Conservation (phyloP, 2,888 invertebrate species). For the Cephus rjabovi region DNA sequence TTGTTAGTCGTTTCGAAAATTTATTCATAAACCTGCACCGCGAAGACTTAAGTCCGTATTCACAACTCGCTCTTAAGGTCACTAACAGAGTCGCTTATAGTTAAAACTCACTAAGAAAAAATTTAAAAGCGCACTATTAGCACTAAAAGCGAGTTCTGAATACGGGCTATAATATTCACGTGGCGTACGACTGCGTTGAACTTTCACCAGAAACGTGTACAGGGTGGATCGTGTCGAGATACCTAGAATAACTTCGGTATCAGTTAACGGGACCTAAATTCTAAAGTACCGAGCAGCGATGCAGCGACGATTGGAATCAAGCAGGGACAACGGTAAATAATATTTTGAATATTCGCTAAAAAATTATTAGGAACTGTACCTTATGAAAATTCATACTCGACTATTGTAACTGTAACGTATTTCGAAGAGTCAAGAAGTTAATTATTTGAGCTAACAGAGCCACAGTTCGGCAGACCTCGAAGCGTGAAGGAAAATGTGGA, state of each 20-base stretch:
- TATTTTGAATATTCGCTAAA: background rate
- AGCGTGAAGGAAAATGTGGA: background rate
- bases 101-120: no score
- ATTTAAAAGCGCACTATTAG: no score
- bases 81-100: no score
- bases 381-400: background rate
- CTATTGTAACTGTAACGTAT: background rate
- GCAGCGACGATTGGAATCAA: background rate
- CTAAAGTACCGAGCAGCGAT: background rate
- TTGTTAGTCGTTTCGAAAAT: constrained; percentile 7
- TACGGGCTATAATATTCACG: constrained; percentile 18
- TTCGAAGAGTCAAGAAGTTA: background rate
- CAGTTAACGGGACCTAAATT: background rate
- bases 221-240: background rate
- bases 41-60: no score
- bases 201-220: constrained; percentile 35
- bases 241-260: background rate
- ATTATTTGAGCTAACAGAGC: no score
- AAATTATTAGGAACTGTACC: background rate
- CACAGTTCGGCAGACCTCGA: background rate
- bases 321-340: background rate
- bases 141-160: no score
- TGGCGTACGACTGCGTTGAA: constrained; percentile 12
- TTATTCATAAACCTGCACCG: constrained; percentile 29
- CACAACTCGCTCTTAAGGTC: no score